A percentile compares a stretch with the other conserved stretches of the same genome.
phyloP scores from a whole-genome alignment of 2,113 vertebrate species.

The Galemys pyrenaicus region DNA sequence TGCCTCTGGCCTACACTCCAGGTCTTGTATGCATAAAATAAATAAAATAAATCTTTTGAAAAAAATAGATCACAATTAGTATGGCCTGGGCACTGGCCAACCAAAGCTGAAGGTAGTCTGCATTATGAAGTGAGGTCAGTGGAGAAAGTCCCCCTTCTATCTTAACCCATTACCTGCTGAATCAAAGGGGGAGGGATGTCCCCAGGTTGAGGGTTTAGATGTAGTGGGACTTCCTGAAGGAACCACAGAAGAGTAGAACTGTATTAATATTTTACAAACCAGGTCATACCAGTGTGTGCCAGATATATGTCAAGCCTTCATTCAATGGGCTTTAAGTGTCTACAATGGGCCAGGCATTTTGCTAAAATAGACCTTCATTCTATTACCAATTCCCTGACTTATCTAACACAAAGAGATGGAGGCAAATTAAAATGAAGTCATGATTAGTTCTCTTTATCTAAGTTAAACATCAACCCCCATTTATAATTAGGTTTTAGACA shows the following conservation, averaged over 20 bases:
- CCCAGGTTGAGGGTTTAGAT: not conserved
- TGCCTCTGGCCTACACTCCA: too few relatives aligned
- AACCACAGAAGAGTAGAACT: not conserved
- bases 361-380: not conserved
- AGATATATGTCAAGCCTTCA: not conserved
- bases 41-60: too few relatives aligned
- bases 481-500: not conserved
- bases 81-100: not conserved
- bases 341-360: not conserved
- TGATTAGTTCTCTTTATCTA: constrained; percentile 19
- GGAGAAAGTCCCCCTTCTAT: not conserved
- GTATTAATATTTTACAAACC: not conserved
- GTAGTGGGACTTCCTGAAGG: not conserved
- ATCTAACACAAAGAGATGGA: not conserved
- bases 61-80: not conserved
- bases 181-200: not conserved
- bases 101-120: not conserved
- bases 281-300: not conserved
- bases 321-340: not conserved
- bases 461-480: not conserved
- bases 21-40: too few relatives aligned
- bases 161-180: not conserved
- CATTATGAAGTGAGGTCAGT: not conserved
- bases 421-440: constrained; percentile 12
- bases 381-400: not conserved